Evolutionary conservation across 2,113 vertebrate species (phyloP).

Genomic region (Cygnus buccinator): DNA sequence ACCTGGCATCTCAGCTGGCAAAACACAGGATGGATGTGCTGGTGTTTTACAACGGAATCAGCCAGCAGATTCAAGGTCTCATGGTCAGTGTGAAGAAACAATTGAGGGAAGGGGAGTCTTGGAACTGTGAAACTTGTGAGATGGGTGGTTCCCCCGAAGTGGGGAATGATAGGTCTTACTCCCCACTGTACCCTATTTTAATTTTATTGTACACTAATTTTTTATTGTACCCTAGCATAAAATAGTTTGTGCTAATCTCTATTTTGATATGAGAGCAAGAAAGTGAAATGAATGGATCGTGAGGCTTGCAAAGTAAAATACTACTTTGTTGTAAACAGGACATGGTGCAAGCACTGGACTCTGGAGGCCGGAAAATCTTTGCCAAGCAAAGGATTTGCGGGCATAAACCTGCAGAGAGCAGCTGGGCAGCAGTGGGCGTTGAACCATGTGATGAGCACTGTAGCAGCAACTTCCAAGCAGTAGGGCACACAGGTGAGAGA

Average conservation of each 20-base stretch:
- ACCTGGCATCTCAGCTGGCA: slow-evolving; percentile 88
- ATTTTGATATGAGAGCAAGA: background rate
- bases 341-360: slow-evolving; percentile 76
- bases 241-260: background rate
- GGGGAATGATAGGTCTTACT: background rate
- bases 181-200: background rate
- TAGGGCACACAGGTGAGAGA: slow-evolving; percentile 60
- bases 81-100: slow-evolving; percentile 70
- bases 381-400: slow-evolving; percentile 32
- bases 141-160: background rate
- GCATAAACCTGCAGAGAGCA: background rate
- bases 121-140: rapidly evolving
- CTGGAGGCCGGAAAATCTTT: slow-evolving; percentile 59
- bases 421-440: background rate
- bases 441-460: background rate
- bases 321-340: slow-evolving; percentile 72
- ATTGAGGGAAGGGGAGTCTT: background rate
- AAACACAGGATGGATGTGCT: slow-evolving; percentile 84
- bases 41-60: slow-evolving; percentile 84
- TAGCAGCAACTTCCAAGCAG: background rate
- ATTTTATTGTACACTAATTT: too few relatives aligned
- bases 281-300: background rate
- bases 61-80: slow-evolving; percentile 79
- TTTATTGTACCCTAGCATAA: background rate
- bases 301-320: rapidly evolving